Percentiles rank a stretch among this genome's conserved stretches.
Conservation (phyloP, 2,113 vertebrate species). For the Notothenia rossii region DNA sequence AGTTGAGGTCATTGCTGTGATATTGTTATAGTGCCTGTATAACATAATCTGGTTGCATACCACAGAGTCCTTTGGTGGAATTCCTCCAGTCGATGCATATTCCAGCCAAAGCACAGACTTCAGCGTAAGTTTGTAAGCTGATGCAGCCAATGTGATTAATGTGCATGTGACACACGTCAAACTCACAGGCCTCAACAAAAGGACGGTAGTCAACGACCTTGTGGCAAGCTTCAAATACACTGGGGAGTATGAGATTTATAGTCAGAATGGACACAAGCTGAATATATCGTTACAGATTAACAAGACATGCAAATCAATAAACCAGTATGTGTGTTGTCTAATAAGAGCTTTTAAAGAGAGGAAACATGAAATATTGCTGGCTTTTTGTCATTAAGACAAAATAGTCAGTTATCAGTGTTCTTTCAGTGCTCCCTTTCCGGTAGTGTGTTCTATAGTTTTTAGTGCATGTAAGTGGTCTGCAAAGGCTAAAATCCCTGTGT, state of each 20-base stretch:
- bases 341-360: no score
- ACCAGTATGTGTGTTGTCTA: no score
- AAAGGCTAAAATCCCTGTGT: no score
- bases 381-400: no score
- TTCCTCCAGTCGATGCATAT: conserved; percentile 84
- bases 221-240: conserved; percentile 84
- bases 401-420: no score
- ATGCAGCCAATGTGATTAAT: conserved; percentile 54
- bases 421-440: no score
- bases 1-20: not conserved
- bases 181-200: conserved; percentile 74
- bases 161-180: conserved; percentile 70
- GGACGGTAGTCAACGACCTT: conserved; percentile 60
- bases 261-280: conserved; percentile 7
- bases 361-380: no score
- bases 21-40: not conserved
- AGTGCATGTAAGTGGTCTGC: no score
- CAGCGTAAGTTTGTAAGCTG: conserved; percentile 84
- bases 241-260: conserved; percentile 42
- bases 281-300: not conserved
- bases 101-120: conserved; percentile 77
- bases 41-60: conserved; percentile 69
- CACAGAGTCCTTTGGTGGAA: conserved; percentile 80
- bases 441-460: no score
- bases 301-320: no score